Evolutionary conservation across 2,797 vertebrate genomes (phyloP).

Genomic region (Halcyon leucocephala): DNA sequence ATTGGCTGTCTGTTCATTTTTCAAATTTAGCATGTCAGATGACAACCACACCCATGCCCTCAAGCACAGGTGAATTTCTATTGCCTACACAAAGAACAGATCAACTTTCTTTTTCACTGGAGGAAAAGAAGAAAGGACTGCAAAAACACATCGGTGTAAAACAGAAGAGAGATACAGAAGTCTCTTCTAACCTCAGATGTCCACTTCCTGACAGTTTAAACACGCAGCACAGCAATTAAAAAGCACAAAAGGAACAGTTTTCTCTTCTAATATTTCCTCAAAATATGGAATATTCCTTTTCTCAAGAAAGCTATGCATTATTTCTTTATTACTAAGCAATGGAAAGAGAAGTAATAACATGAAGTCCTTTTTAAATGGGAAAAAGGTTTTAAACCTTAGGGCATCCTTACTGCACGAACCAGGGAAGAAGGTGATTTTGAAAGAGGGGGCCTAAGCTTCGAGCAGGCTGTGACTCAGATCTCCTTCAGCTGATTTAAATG

Average conservation of each 20-base stretch:
- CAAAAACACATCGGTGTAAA: not conserved
- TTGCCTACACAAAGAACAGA: not conserved
- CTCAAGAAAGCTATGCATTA: not conserved
- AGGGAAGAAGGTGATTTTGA: not conserved
- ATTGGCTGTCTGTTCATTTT: not conserved
- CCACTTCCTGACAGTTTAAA: not conserved
- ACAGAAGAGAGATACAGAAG: not conserved
- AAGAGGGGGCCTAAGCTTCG: not conserved
- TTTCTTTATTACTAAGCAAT: not conserved
- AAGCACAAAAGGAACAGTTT: not conserved
- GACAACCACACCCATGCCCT: not conserved
- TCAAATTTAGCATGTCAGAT: not conserved
- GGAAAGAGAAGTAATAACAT: not conserved
- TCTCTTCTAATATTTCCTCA: not conserved
- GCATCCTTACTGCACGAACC: not conserved
- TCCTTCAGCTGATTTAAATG: constrained; percentile 10
- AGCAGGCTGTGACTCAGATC: not conserved
- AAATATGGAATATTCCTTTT: not conserved
- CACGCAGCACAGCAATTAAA: not conserved
- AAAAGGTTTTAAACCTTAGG: not conserved
- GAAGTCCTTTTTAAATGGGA: not conserved
- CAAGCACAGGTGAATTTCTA: not conserved
- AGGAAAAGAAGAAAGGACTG: not conserved
- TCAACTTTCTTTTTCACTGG: not conserved
- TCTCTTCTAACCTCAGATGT: not conserved